phyloP scores from a whole-genome alignment of 2,888 invertebrate genomes.

The Teinopalpus imperialis region DNA sequence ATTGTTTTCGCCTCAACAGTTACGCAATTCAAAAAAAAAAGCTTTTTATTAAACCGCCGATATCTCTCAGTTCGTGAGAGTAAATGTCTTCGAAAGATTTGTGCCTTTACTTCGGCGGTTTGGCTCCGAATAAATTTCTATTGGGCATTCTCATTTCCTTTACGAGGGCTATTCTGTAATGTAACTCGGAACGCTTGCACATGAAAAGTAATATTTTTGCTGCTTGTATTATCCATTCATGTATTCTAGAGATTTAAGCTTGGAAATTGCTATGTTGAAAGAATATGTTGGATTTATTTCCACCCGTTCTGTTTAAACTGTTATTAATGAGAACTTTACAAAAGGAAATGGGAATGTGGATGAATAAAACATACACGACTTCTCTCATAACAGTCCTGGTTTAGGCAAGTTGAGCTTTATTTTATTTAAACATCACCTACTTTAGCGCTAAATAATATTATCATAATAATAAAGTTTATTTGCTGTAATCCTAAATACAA shows the following conservation, averaged over 20 bases:
- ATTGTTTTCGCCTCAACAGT: conserved; percentile 4
- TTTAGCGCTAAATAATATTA: too few species aligned
- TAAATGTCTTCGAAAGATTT: conserved; percentile 35
- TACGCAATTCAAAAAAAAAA: conserved; percentile 17
- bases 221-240: conserved; percentile 24
- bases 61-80: conserved; percentile 14
- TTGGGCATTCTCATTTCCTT: conserved; percentile 45
- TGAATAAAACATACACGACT: conserved; percentile 25
- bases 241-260: conserved; percentile 25
- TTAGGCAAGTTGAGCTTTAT: conserved; percentile 13
- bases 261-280: conserved; percentile 23
- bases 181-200: conserved; percentile 22
- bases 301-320: conserved; percentile 23
- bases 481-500: too few species aligned
- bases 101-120: conserved; percentile 34
- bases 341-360: conserved; percentile 23
- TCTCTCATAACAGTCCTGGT: conserved; percentile 4
- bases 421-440: too few species aligned
- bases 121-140: conserved; percentile 40
- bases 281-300: conserved; percentile 25
- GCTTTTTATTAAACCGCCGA: conserved; percentile 17
- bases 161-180: conserved; percentile 29
- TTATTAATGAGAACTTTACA: conserved; percentile 27
- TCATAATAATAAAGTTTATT: too few species aligned
- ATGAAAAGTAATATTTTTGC: conserved; percentile 25